phyloP scores from a whole-genome alignment of 2,797 vertebrate genomes.

The Schizopygopsis pylzovi region DNA sequence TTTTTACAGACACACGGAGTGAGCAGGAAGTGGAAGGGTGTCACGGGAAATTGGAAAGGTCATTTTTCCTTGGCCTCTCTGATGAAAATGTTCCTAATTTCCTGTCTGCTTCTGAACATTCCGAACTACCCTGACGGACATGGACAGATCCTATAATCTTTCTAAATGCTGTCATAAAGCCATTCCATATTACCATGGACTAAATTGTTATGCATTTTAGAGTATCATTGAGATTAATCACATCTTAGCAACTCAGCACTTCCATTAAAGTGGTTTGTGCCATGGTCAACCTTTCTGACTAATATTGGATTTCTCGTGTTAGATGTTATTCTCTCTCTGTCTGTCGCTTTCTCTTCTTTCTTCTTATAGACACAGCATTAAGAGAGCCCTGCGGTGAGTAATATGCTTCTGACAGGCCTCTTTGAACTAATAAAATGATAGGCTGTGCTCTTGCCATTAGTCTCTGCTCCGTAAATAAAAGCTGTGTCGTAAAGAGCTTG shows the following conservation, averaged over 20 bases:
- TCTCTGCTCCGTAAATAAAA: conserved; percentile 70
- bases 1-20: conserved; percentile 15
- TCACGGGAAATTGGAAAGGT: conserved; percentile 52
- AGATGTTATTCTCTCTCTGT: conserved; percentile 23
- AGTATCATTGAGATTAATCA: conserved; percentile 14
- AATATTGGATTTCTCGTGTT: conserved; percentile 23
- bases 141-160: conserved; percentile 15
- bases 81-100: conserved; percentile 38
- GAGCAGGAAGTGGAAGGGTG: conserved; percentile 32
- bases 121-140: background rate
- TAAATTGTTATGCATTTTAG: background rate
- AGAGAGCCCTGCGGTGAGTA: conserved; percentile 61
- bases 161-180: conserved; percentile 9
- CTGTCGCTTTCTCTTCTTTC: conserved; percentile 50
- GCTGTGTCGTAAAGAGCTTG: conserved; percentile 40
- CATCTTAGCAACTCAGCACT: background rate
- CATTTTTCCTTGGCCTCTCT: conserved; percentile 27
- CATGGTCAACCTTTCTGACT: background rate
- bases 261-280: background rate
- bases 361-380: conserved; percentile 2
- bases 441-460: conserved; percentile 68
- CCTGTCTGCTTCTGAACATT: conserved; percentile 21
- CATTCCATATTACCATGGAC: background rate
- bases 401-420: conserved; percentile 69
- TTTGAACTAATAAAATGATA: conserved; percentile 68